Base-by-base conservation (phyloP, 2,888 invertebrate species). In the Volucella inflata region DNA sequence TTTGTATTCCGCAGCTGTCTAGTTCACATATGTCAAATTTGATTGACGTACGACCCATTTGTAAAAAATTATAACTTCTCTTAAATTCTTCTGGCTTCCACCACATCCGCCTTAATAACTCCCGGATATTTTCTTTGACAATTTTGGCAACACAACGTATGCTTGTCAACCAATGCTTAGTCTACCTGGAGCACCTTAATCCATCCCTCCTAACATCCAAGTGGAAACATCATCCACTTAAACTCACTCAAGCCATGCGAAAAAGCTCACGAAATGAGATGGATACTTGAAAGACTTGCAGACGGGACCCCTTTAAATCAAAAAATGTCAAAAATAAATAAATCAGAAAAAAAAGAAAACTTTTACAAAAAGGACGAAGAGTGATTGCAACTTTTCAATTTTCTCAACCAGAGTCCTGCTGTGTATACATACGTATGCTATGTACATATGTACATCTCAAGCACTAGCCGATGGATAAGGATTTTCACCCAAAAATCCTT, bases 341-440 rank as follows among this genome's bases (percentile, higher is more conserved):
- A 11, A 36, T 6, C 42, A 46, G 50, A 16, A n/a, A 59, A 16
- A 40, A 60, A 36, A 30, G 6, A 11, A 36, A 46, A 38, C 59
- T 44, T 21, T 46, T 14, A 38, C 44, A 70, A 59, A 53, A 48
- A 14, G 21, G 70, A 70, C 62, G 57, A 74, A 68, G 83, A 79
- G 51, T 75, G 74, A 79, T 79, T 79, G 79, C 68, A 84, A 64
- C 79, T 84, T 74, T 84, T 84, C 79, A 84, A 84, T 84, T 79
- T 75, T 79, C 74, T 44, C 64, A 70, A 64, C 74, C 40, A 51
- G 30, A 50, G 50, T 68, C 67, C 55, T 67, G 30, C n/a, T n/a
- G n/a, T n/a, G n/a, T n/a, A n/a, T n/a, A n/a, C n/a, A n/a, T n/a
- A n/a, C n/a, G n/a, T n/a, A n/a, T n/a, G n/a, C n/a, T n/a, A n/a